Percentiles rank a stretch among this genome's conserved stretches.
phyloP scores from a whole-genome alignment of 2,797 vertebrate species.

The Urophycis tenuis region DNA sequence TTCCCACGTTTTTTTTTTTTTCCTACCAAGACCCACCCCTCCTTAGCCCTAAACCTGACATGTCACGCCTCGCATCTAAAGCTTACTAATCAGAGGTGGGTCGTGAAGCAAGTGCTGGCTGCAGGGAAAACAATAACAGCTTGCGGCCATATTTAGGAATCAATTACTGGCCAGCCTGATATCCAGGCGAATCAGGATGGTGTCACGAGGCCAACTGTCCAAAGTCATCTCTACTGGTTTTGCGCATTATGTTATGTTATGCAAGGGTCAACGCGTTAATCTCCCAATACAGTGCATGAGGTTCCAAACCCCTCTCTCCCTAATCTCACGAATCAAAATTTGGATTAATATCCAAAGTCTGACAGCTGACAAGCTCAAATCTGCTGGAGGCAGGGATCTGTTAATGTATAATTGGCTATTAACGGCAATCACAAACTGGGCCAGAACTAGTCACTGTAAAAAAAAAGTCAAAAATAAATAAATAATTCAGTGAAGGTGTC shows the following conservation, averaged over 20 bases:
- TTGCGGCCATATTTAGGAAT: background rate
- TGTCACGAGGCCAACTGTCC: no score
- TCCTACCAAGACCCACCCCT: no score
- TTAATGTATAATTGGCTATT: background rate
- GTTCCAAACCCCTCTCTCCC: background rate
- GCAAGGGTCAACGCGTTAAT: no score
- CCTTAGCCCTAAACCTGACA: no score
- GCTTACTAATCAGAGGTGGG: no score
- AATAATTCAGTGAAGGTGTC: no score
- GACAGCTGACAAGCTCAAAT: background rate
- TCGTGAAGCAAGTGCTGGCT: no score
- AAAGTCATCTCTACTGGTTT: background rate
- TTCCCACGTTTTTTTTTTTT: background rate
- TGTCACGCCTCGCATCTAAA: no score
- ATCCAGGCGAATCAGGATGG: background rate
- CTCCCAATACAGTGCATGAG: background rate
- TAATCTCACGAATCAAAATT: background rate
- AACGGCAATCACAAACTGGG: background rate
- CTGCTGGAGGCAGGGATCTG: background rate
- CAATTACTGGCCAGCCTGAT: background rate
- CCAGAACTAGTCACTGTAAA: background rate
- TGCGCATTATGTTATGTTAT: no score
- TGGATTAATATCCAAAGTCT: background rate
- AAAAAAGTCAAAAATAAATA: no score
- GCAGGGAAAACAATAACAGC: no score